Base-by-base conservation (phyloP, 2,113 vertebrate species). In the Tragelaphus buxtoni region DNA sequence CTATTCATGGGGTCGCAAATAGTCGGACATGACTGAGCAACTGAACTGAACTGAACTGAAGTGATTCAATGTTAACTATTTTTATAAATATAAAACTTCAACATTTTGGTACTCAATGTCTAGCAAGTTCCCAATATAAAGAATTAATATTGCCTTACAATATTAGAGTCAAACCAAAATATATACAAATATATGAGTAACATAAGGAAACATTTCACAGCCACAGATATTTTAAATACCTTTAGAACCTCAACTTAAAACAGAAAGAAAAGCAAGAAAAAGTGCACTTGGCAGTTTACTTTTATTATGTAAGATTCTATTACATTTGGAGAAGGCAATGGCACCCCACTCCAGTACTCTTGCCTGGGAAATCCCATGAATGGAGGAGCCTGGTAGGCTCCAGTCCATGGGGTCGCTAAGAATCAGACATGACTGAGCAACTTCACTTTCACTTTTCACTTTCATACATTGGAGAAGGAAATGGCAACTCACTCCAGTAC, bases 171-270 rank as follows among this genome's bases (percentile, higher is more conserved):
- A 85, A 7, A n/a, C 10, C 22, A 84, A 49, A 47, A 74, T 63
- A 56, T 30, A 65, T 30, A 51, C 49, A 77, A 53, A 76, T 45
- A 28, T 65, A 16, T 76, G 30, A 90, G 22, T 51, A 85, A 30
- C 45, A 53, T 85, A 69, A 69, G 28, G 89, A 47, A 49, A 82
- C 30, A 53, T 26, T 90, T 87, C 32, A 79, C n/a, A 88, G 5
- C 10, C 9, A 39, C 32, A 79, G 13, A 56, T 76, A 63, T 56
- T 42, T 17, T 42, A 94, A 88, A 18, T 80, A 69, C 11, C 9
- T 77, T 18, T 7, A 80, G 39, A 94, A 94, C 10, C 80, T 76
- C 20, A 58, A 32, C 26, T 65, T 92, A 24, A 74, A 96, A 20
- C 16, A 89, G 26, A 92, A 51, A 69, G 28, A 56, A 4, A 96